Percentiles rank a stretch among this genome's conserved stretches.
Evolutionary conservation across 2,888 invertebrate species (phyloP).

Genomic region (Ethmia dodecea): DNA sequence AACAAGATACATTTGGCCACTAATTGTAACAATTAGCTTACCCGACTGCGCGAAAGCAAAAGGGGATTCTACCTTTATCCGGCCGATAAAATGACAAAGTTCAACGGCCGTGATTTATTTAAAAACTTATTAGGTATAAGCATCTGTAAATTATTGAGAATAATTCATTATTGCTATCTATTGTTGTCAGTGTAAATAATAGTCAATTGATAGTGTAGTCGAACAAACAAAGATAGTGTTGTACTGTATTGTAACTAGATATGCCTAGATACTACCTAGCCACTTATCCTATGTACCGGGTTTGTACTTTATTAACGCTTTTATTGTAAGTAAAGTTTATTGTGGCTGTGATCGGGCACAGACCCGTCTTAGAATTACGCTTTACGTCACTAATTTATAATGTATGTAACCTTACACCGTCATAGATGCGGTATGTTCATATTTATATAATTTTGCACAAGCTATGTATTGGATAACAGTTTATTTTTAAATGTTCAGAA

Average conservation of each 20-base stretch:
- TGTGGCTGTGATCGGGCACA: conserved; percentile 70
- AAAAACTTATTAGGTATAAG: conserved; percentile 24
- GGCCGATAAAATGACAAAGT: conserved; percentile 15
- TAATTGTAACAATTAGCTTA: too few relatives aligned
- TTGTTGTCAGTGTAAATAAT: conserved; percentile 54
- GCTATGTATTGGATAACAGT: not conserved
- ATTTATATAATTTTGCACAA: not conserved
- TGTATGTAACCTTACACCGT: not conserved
- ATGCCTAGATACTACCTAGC: conserved; percentile 47
- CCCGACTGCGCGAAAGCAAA: too few relatives aligned
- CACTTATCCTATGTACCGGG: conserved; percentile 29
- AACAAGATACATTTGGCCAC: too few relatives aligned
- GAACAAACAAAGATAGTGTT: conserved; percentile 43
- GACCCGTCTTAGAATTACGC: conserved; percentile 63
- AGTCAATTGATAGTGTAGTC: conserved; percentile 58
- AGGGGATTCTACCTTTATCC: too few relatives aligned
- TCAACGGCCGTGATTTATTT: conserved; percentile 20
- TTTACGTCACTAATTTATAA: conserved; percentile 66
- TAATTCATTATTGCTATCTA: conserved; percentile 32
- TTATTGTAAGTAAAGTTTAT: conserved; percentile 61
- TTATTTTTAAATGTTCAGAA: not conserved
- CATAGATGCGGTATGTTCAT: not conserved
- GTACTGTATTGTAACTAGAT: conserved; percentile 32
- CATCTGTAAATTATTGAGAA: conserved; percentile 40
- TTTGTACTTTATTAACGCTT: conserved; percentile 66